Percentiles rank a stretch among this genome's conserved stretches.
Evolutionary conservation across 2,797 vertebrate species (phyloP).

Genomic region (Macropus fuliginosus): DNA sequence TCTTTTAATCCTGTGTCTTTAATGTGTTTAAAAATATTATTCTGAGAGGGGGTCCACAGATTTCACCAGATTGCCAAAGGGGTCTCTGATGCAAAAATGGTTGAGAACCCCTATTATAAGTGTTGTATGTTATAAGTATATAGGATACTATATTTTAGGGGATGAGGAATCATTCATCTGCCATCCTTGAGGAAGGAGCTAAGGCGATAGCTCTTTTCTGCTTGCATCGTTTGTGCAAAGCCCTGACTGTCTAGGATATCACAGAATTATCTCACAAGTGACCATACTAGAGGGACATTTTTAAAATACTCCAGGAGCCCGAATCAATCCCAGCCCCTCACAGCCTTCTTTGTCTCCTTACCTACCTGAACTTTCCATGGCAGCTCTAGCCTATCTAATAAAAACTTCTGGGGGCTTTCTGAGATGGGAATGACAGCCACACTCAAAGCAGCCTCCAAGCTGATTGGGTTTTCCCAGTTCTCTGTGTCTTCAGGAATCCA

Average conservation of each 20-base stretch:
- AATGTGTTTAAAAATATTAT: neutral
- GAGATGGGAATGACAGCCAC: neutral
- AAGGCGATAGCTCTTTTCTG: neutral
- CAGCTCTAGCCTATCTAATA: neutral
- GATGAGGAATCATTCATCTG: slow-evolving; percentile 3
- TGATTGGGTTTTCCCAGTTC: neutral
- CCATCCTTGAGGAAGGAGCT: slow-evolving; percentile 23
- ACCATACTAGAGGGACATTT: neutral
- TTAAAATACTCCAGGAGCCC: neutral
- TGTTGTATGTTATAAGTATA: neutral
- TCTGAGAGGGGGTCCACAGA: neutral
- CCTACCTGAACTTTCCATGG: neutral
- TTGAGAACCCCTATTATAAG: neutral
- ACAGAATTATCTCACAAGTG: neutral
- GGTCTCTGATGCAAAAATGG: neutral
- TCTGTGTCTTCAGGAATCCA: neutral
- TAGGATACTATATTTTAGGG: neutral
- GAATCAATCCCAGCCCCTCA: neutral
- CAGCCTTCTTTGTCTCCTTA: neutral
- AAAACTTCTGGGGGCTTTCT: neutral
- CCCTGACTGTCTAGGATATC: neutral
- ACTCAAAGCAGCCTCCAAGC: neutral
- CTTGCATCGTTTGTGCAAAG: slow-evolving; percentile 13
- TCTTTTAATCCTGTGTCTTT: neutral
- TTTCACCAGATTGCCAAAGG: neutral